phyloP scores from a whole-genome alignment of 92 coral and sea anemone species.

The Diadumene lineata region DNA sequence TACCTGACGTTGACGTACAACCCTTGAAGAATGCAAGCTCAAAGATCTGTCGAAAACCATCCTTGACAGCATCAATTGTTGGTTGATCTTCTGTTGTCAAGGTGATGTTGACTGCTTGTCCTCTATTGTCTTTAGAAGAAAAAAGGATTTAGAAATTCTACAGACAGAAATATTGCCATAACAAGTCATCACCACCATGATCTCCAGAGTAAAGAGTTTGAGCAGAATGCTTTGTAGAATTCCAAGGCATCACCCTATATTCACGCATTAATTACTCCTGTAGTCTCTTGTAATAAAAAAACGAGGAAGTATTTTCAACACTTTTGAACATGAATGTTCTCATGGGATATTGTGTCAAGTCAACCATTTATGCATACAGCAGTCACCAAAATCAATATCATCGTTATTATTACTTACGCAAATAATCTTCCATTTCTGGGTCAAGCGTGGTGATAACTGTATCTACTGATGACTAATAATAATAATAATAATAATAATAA shows the following conservation, averaged over 20 bases:
- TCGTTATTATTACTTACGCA: conserved; percentile 64
- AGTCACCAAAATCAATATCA: too few relatives aligned
- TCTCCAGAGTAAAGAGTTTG: background rate
- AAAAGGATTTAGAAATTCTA: too few relatives aligned
- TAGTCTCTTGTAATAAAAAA: too few relatives aligned
- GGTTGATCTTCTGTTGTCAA: conserved; percentile 72
- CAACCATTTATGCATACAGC: too few relatives aligned
- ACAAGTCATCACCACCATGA: background rate
- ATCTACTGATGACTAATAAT: conserved; percentile 83
- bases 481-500: background rate
- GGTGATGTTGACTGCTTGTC: conserved; percentile 64
- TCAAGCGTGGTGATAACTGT: conserved; percentile 96
- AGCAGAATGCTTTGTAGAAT: too few relatives aligned
- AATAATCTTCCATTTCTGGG: conserved; percentile 96
- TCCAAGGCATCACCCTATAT: too few relatives aligned
- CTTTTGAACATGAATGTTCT: too few relatives aligned
- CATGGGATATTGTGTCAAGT: too few relatives aligned
- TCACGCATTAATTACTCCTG: too few relatives aligned
- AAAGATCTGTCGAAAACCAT: conserved; percentile 92
- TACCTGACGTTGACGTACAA: conserved; percentile 74
- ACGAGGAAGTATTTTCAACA: too few relatives aligned
- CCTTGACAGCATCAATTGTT: conserved; percentile 77
- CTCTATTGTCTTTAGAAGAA: conserved; percentile 68
- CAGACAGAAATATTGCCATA: too few relatives aligned
- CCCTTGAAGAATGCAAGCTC: conserved; percentile 73